phyloP scores from a whole-genome alignment of 2,888 invertebrate species.

The Rhamnusium bicolor region DNA sequence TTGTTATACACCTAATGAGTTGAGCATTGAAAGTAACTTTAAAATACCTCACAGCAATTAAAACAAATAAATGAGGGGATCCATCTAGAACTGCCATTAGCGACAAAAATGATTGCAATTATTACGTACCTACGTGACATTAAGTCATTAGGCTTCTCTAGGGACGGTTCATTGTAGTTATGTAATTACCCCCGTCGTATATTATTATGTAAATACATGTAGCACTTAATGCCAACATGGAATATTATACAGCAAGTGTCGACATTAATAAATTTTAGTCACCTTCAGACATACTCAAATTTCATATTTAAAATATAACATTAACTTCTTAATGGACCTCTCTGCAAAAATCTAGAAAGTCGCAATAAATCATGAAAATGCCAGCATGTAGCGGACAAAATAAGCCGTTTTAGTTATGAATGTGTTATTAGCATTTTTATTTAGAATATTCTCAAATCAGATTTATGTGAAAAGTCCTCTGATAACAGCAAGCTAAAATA shows the following conservation, averaged over 20 bases:
- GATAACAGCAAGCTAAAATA: no score
- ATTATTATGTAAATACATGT: conserved; percentile 55
- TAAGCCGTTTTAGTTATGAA: not conserved
- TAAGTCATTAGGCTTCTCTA: conserved; percentile 43
- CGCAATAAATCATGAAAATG: conserved; percentile 31
- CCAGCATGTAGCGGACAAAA: conserved; percentile 6
- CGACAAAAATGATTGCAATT: conserved; percentile 21
- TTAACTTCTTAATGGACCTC: conserved; percentile 36
- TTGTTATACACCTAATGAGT: no score
- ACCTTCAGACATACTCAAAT: conserved; percentile 33
- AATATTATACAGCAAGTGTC: conserved; percentile 43
- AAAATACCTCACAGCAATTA: no score
- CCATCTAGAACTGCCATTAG: not conserved
- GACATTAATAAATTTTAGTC: conserved; percentile 44
- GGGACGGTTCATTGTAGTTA: conserved; percentile 49
- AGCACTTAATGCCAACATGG: conserved; percentile 44
- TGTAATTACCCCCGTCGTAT: conserved; percentile 50
- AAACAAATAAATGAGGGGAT: not conserved
- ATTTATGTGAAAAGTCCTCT: no score
- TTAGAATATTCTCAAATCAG: not conserved
- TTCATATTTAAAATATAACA: conserved; percentile 32
- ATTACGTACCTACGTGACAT: conserved; percentile 41
- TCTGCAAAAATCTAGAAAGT: conserved; percentile 24
- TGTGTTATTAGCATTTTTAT: not conserved
- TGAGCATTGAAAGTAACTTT: no score